Evolutionary conservation across 2,113 vertebrate genomes (phyloP).

Genomic region (Telmatochromis bifrenatus): DNA sequence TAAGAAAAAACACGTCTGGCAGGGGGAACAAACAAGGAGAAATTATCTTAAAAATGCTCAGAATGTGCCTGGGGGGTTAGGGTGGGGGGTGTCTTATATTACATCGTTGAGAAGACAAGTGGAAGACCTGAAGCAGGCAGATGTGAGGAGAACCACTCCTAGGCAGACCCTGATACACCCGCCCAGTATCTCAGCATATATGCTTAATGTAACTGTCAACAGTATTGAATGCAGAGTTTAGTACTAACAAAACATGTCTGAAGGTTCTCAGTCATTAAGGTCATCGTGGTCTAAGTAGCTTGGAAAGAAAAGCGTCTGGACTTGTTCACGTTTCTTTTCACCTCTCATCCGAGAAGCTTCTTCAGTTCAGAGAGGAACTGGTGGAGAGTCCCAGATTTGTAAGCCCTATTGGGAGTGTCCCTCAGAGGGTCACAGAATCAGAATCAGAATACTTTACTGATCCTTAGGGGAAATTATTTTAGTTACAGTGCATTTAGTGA

Average conservation of each 20-base stretch:
- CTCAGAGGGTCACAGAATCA: not conserved
- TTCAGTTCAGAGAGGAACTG: not conserved
- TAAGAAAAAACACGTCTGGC: rapidly evolving
- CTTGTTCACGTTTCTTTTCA: not conserved
- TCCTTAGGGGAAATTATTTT: not conserved
- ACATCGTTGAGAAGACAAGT: not conserved
- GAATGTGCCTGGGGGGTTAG: not conserved
- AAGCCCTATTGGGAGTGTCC: not conserved
- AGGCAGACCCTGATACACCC: not conserved
- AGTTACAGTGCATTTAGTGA: rapidly evolving
- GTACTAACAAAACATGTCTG: not conserved
- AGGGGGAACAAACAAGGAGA: not conserved
- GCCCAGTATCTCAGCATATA: not conserved
- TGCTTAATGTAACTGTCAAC: not conserved
- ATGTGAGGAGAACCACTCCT: not conserved
- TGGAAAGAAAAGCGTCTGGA: not conserved
- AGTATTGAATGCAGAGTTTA: not conserved
- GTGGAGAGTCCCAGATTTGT: not conserved
- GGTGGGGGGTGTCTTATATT: too few relatives aligned
- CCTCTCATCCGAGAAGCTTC: not conserved
- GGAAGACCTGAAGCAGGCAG: not conserved
- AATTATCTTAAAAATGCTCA: not conserved
- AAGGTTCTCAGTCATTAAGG: not conserved
- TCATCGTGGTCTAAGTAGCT: not conserved
- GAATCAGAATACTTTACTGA: rapidly evolving